A percentile compares a stretch with the other conserved stretches of the same genome.
Evolutionary conservation across 2,113 vertebrate genomes (phyloP).

Genomic region (Echinops telfairi): DNA sequence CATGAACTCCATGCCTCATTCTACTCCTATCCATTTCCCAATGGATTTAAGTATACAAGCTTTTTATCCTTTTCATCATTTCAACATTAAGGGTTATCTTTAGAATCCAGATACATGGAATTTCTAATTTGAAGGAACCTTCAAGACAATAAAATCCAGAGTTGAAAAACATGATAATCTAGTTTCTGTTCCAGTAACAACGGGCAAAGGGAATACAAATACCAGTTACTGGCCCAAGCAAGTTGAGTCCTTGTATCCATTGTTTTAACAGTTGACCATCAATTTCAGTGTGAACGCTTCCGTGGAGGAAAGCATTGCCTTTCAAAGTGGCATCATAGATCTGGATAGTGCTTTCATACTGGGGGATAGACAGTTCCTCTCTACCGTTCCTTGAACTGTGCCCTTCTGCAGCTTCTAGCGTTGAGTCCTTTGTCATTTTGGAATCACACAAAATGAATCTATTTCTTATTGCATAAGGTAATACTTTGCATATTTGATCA

Average conservation of each 20-base stretch:
- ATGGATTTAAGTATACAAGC: background rate
- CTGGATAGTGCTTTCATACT: background rate
- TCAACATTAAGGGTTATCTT: background rate
- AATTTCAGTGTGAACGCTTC: background rate
- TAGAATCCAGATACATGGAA: background rate
- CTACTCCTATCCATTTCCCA: background rate
- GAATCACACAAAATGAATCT: background rate
- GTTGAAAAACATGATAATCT: background rate
- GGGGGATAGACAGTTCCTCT: background rate
- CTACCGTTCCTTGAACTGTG: background rate
- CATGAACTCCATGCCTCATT: background rate
- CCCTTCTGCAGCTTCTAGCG: background rate
- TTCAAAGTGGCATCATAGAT: background rate
- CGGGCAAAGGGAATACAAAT: background rate
- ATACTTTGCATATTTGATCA: background rate
- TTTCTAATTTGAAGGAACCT: background rate
- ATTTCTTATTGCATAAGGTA: background rate
- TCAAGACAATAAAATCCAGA: background rate
- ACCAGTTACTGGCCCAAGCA: background rate
- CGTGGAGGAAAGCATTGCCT: background rate
- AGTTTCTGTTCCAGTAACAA: slow-evolving; percentile 24
- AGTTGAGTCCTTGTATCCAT: background rate
- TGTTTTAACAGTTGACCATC: background rate
- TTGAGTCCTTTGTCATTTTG: background rate
- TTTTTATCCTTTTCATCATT: slow-evolving; percentile 7